phyloP scores from a whole-genome alignment of 1,140 invertebrate genomes.

The Mizuhopecten yessoensis region DNA sequence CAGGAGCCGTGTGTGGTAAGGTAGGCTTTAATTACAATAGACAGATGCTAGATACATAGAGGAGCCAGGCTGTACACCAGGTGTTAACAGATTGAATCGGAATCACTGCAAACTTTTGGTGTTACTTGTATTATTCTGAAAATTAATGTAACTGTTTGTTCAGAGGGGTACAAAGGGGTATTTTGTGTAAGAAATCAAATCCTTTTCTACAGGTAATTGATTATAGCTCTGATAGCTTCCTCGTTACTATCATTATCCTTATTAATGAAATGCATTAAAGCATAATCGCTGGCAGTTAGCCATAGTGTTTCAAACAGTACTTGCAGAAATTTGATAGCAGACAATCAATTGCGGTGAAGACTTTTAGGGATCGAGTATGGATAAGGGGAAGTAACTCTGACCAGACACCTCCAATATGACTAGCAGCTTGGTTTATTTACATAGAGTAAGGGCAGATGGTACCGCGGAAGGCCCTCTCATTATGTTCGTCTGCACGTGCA shows the following conservation, averaged over 20 bases:
- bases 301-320: not conserved
- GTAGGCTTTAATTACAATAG: too few species aligned
- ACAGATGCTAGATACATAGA: too few species aligned
- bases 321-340: not conserved
- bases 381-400: not conserved
- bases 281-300: not conserved
- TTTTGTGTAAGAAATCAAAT: too few species aligned
- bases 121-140: too few species aligned
- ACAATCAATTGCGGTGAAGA: not conserved
- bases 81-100: too few species aligned
- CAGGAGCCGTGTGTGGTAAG: too few species aligned
- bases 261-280: not conserved
- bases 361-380: not conserved
- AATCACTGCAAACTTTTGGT: too few species aligned
- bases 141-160: too few species aligned
- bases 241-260: too few species aligned
- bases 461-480: not conserved
- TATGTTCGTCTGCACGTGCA: slow-evolving; percentile 3
- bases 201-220: not conserved
- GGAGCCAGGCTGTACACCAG: too few species aligned
- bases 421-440: slow-evolving; percentile 11
- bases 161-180: too few species aligned
- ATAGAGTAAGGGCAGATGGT: not conserved
- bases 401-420: not conserved
- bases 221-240: not conserved